A percentile compares a stretch with the other conserved stretches of the same genome.
Evolutionary conservation across 2,113 vertebrate species (phyloP).

Genomic region (Silurus glanis): DNA sequence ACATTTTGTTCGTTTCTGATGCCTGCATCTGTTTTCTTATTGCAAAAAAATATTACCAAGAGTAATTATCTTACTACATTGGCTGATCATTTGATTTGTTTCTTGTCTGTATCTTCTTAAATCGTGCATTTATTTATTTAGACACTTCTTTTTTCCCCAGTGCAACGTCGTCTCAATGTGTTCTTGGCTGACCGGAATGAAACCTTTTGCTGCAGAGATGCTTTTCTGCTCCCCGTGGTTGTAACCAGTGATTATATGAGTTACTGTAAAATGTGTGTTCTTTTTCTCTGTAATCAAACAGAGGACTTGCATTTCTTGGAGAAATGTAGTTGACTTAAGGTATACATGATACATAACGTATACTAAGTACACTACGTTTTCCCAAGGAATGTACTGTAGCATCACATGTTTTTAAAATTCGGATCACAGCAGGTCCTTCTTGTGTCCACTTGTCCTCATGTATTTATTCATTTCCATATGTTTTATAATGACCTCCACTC

Average conservation of each 20-base stretch:
- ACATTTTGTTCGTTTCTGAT: too few relatives aligned
- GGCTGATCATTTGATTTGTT: too few relatives aligned
- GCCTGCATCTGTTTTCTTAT: too few relatives aligned
- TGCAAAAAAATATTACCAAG: too few relatives aligned
- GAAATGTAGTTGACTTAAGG: conserved; percentile 82
- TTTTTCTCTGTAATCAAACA: not conserved
- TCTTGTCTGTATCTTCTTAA: too few relatives aligned
- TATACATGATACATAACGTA: conserved; percentile 72
- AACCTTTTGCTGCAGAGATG: not conserved
- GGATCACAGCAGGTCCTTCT: not conserved
- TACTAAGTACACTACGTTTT: conserved; percentile 84
- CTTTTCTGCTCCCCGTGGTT: not conserved
- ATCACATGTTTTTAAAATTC: not conserved
- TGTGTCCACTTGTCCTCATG: not conserved
- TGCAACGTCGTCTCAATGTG: too few relatives aligned
- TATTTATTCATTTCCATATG: too few relatives aligned
- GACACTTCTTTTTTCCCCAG: too few relatives aligned
- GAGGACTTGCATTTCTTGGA: conserved; percentile 60
- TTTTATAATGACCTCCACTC: too few relatives aligned
- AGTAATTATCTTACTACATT: too few relatives aligned
- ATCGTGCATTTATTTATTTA: too few relatives aligned
- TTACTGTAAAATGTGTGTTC: not conserved
- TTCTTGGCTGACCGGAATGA: not conserved
- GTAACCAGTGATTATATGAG: not conserved
- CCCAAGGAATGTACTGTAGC: conserved; percentile 60